Base-by-base conservation (phyloP, 2,888 invertebrate species). In the Sinodicranocentrus sp. region DNA sequence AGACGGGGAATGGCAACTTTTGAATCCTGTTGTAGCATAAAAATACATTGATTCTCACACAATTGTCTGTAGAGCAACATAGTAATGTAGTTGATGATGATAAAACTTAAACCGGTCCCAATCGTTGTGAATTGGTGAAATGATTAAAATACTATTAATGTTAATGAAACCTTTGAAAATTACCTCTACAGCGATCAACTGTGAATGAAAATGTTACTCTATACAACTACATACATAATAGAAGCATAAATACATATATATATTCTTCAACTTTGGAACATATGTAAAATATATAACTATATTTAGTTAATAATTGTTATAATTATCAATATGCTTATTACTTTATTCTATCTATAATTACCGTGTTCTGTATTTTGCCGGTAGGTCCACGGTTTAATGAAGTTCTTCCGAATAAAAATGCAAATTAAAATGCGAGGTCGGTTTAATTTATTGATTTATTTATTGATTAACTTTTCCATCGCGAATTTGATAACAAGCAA, bases 361-460 rank as follows among this genome's bases (percentile, higher is more conserved):
- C 70, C 70, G 70, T 70, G 25, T 70, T 70, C 70, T 70, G 52
- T 70, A 52, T 70, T 70, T 70, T 70, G 52, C 70, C 70, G 70
- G 70, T 70, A 70, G 52, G 23, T 70, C 6, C 23, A 25, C 10
- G 52, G 25, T 25, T 48, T 23, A 52, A 52, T 52, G 52, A 70
- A 70, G 33, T 63, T 63, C 63, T 33, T 63, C 63, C 28, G 6
- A 59, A 57, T 57, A 28, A 63, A 63, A 33, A 17, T 28, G 17
- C n/a, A 63, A 8, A 8, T 10, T 33, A 33, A 33, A 6, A 33
- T 33, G n/a, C n/a, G n/a, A n/a, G n/a, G n/a, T n/a, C n/a, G n/a
- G n/a, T n/a, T n/a, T n/a, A n/a, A n/a, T n/a, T n/a, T n/a, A n/a
- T n/a, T n/a, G n/a, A n/a, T n/a, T n/a, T n/a, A n/a, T n/a, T n/a